Base-by-base conservation (phyloP, 2,888 invertebrate species). In the Tridacna crocea region DNA sequence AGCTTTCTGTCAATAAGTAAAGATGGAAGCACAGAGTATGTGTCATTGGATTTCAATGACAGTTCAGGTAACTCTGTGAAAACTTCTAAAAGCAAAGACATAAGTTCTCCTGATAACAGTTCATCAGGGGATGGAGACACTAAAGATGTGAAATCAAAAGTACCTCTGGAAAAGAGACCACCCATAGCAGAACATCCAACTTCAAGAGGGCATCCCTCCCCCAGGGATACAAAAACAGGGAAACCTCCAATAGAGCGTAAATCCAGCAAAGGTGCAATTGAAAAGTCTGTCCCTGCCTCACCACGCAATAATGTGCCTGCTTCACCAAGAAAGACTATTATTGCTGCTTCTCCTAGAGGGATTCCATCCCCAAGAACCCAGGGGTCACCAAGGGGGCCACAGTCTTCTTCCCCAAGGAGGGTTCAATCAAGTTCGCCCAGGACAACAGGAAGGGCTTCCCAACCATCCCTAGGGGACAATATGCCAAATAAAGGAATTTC, bases 1-100 rank as follows among this genome's bases (percentile, higher is more conserved):
- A 84, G 84, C 61, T 84, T 84, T 68, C 65, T 84, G 13, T 81
- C 80, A 19, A 81, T 84, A n/a, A 73, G 79, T 24, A 84, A 84
- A 63, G 80, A 84, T 76, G 84, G 84, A 36, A 81, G 81, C 24
- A 84, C 84, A 58, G 84, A 84, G 66, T 84, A 84, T 79, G 84
- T 84, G 48, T 77, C 80, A 27, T 66, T 84, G 22, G 84, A 84
- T 76, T 68, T 84, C 12, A 79, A 73, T 55, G 74, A 61, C n/a
- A 76, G 72, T 22, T 36, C 58, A 55, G 15, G 48, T 73, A 74
- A 27, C 26, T 55, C 61, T 6, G 24, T 76, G 58, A 79, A 79
- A 65, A 46, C 68, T 22, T 51, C 77, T 27, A 63, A 77, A 63
- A 75, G 65, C 27, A 79, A 82, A 15, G 55, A 48, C 12, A 58